Conservation (phyloP, 2,113 vertebrate species). For the Chaetops frenatus region DNA sequence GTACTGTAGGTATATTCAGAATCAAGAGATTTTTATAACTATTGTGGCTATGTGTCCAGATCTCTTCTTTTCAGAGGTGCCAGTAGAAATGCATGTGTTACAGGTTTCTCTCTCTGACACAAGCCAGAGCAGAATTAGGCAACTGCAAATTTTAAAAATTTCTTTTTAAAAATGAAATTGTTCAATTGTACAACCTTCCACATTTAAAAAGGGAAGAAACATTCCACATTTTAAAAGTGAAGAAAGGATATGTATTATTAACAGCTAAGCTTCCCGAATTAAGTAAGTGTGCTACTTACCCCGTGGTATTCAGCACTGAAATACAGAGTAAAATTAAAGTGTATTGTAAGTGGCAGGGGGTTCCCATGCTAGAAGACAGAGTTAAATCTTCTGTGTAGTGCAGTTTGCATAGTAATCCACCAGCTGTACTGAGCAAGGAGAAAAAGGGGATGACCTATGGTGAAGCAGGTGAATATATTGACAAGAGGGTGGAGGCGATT, state of each 20-base stretch:
- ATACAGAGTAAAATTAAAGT: constrained; percentile 1
- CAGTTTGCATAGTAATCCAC: constrained; percentile 7
- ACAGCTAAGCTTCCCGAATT: neutral
- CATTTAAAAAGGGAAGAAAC: neutral
- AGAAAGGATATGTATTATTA: neutral
- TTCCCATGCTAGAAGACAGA: constrained; percentile 37
- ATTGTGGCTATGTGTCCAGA: neutral
- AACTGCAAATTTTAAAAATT: neutral
- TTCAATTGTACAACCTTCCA: neutral
- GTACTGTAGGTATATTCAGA: neutral
- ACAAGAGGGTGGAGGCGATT: neutral
- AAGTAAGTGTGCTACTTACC: constrained; percentile 32
- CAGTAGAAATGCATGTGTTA: neutral
- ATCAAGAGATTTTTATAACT: neutral
- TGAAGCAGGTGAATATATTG: neutral
- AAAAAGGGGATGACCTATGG: neutral
- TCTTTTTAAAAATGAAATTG: neutral
- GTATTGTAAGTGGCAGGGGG: neutral
- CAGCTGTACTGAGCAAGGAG: neutral
- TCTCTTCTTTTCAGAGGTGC: neutral
- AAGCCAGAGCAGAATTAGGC: neutral
- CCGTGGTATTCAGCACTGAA: neutral
- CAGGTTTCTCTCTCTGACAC: neutral
- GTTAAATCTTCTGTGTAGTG: neutral
- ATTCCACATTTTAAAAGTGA: neutral